Conservation (phyloP, 2,888 invertebrate genomes). For the Cabera pusaria region DNA sequence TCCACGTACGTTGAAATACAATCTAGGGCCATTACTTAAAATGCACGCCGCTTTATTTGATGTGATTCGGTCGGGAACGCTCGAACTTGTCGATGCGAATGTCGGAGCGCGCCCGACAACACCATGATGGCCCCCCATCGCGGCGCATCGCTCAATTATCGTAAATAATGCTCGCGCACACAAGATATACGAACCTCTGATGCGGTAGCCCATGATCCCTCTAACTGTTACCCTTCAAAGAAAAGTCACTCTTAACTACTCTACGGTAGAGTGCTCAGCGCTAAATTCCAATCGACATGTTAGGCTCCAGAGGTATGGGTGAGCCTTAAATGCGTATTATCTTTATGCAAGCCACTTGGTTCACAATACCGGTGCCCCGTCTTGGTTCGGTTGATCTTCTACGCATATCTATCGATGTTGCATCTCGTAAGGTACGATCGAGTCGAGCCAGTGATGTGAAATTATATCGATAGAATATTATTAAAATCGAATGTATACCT, state of each 20-base stretch:
- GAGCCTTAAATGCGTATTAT: slow-evolving; percentile 77
- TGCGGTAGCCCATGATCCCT: slow-evolving; percentile 74
- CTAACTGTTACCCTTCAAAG: slow-evolving; percentile 42
- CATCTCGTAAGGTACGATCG: slow-evolving; percentile 65
- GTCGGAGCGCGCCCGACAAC: slow-evolving; percentile 79
- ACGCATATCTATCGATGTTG: slow-evolving; percentile 73
- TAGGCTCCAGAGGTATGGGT: slow-evolving; percentile 59
- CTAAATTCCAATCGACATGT: slow-evolving; percentile 41
- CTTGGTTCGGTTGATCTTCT: slow-evolving; percentile 69
- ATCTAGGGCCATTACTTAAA: slow-evolving; percentile 83
- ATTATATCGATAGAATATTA: slow-evolving; percentile 39
- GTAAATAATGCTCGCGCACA: slow-evolving; percentile 83
- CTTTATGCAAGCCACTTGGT: slow-evolving; percentile 82
- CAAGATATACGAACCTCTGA: slow-evolving; percentile 78
- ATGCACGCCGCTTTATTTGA: slow-evolving; percentile 81
- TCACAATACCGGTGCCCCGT: slow-evolving; percentile 74
- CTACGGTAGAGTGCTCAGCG: slow-evolving; percentile 47
- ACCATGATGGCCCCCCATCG: slow-evolving; percentile 82
- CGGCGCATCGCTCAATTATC: slow-evolving; percentile 83
- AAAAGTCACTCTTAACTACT: slow-evolving; percentile 51
- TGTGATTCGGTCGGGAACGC: slow-evolving; percentile 81
- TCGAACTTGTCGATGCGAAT: slow-evolving; percentile 82
- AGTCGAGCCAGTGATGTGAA: slow-evolving; percentile 45
- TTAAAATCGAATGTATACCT: too few relatives aligned
- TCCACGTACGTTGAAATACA: slow-evolving; percentile 80